Evolutionary conservation across 2,888 invertebrate genomes (phyloP), one percentile per base, ranked within the genome.

Genomic region (Pollenia griseotomentosa): DNA sequence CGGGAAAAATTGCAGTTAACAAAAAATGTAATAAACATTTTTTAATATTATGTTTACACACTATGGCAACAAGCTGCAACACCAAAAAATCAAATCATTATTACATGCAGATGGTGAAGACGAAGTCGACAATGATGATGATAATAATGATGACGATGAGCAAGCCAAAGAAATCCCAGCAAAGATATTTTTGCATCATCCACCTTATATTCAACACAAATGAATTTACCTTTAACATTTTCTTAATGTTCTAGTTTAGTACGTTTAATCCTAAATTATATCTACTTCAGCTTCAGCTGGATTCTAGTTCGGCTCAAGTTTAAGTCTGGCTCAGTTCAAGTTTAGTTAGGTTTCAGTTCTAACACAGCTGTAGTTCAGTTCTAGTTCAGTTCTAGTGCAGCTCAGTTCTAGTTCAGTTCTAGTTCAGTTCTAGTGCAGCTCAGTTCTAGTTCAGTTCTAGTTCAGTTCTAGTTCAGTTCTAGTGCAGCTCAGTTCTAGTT

Each of bases 1-100:
- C 83, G 83, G 86, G 86, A 86, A 86, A 83, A 83, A 83, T 75
- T 83, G n/a, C 33, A 68, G 53, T 40, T 51, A 71, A 81, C 75
- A 83, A 70, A 83, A 83, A 79, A 73, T 61, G 46, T 73, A 65
- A 61, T 73, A 83, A 83, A 81, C 55, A 77, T 80, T 84, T 82
- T 78, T 57, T 80, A 57, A 68, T 84, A 73, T 78, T 51, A 70
- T 84, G 74, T 87, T 87, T 84, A 84, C 78, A 78, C 63, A 84
- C 74, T 55, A 63, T 9, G 55, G 46, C 78, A 74, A 74, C 61
- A 78, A 66, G 59, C 74, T 70, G 77, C 65, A 83, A 77, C 83
- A 83, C 65, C 59, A 74, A 74, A 46, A 74, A 78, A 70, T 66
- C 19, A n/a, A 79, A 77, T 78, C 46, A 73, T 75, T 75, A 80